Conservation (phyloP, 2,888 invertebrate species). For the Caradrina kadenii region DNA sequence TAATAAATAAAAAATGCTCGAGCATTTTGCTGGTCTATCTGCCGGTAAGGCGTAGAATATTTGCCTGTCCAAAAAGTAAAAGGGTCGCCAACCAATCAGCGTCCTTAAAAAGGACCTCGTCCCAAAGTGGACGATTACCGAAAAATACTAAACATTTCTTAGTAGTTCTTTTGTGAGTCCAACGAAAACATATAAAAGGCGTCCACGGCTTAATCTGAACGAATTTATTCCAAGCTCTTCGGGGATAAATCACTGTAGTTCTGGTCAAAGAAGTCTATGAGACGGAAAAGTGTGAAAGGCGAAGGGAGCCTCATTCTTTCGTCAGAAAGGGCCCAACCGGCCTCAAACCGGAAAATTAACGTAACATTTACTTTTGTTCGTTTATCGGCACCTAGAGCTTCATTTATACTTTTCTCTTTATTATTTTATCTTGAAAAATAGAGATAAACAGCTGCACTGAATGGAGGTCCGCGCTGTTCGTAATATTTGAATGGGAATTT, state of each 20-base stretch:
- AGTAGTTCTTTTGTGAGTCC: constrained; percentile 58
- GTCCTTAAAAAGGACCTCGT: constrained; percentile 29
- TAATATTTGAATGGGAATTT: constrained; percentile 55
- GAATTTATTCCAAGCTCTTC: constrained; percentile 71
- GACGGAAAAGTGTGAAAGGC: constrained; percentile 73
- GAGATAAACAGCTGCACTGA: constrained; percentile 60
- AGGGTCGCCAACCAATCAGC: constrained; percentile 50
- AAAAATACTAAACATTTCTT: constrained; percentile 62
- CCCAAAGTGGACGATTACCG: constrained; percentile 47
- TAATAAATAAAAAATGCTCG: neutral
- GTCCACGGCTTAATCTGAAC: constrained; percentile 68
- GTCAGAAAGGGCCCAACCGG: constrained; percentile 64
- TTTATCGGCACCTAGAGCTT: constrained; percentile 70
- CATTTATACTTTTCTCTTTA: constrained; percentile 69
- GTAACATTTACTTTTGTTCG: constrained; percentile 79
- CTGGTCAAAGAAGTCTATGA: constrained; percentile 73
- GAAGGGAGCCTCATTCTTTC: constrained; percentile 68
- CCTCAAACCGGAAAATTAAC: constrained; percentile 86
- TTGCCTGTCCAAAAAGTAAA: constrained; percentile 20
- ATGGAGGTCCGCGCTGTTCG: constrained; percentile 43
- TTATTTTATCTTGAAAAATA: constrained; percentile 69
- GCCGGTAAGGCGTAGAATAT: constrained; percentile 2
- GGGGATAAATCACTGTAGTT: constrained; percentile 70
- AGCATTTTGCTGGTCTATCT: neutral
- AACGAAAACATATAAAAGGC: constrained; percentile 60